Base-by-base conservation (phyloP, 2,113 vertebrate species). In the Pipa parva region DNA sequence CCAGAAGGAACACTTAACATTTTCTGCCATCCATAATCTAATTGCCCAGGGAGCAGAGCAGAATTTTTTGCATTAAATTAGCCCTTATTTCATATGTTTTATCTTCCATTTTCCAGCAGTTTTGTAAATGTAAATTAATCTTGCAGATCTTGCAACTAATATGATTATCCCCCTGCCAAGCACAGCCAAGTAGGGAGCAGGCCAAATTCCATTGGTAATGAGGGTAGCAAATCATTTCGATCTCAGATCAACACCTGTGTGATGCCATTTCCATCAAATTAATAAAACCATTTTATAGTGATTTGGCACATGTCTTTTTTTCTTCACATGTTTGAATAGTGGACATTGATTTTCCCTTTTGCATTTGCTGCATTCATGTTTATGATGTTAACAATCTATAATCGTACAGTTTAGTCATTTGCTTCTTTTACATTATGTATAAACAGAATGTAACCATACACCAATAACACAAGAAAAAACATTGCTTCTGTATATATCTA, bases 11-110 rank as follows among this genome's bases (percentile, higher is more conserved):
- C 80, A 77, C 83, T 84, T 85, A 84, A 12, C 73, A 74, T 80
- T 85, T 84, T 76, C 78, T 84, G 76, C 87, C 85, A 80, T 85
- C 74, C 75, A 72, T 87, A 85, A 84, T 86, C 84, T 76, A 71
- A 72, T 77, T 76, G 78, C 81, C 80, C 78, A 73, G 84, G 84
- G 86, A 87, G 73, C 58, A 52, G 61, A 78, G 72, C 54, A 72
- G 83, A 81, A 73, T 74, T 86, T 88, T 31, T 88, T 90, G 83
- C 86, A 86, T 88, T 81, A 88, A 88, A 90, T 90, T 87, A 83
- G 74, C 80, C 76, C 75, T 85, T 60, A 52, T 86, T 88, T 84
- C 71, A 61, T 21, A 28, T 67, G 70, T 63, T 71, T 76, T 76
- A 74, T 83, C 77, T 79, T 76, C 74, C 73, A 69, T 52, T 54